Base-by-base conservation (phyloP, 2,888 invertebrate species). In the Maniola hyperantus region DNA sequence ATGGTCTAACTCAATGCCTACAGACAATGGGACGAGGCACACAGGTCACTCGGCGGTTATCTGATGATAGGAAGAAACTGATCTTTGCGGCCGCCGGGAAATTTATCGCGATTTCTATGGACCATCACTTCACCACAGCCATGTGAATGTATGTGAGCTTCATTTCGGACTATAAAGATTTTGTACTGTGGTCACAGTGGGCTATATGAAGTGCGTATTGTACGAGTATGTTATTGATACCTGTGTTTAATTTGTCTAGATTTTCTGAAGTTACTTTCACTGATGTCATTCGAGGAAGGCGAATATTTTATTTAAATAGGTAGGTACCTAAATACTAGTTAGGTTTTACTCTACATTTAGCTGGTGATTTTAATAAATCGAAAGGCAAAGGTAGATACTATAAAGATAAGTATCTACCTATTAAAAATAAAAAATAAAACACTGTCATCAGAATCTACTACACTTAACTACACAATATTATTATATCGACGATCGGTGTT, bases 11-110 rank as follows among this genome's bases (percentile, higher is more conserved):
- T 48, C 48, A 48, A 18, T 18, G 26, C 78, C 78, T 77, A 74
- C 81, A 85, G 74, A 90, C 89, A 90, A 90, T 90, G 80, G 87
- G 77, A 78, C 73, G 78, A 73, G 20, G 15, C 87, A 82, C 85
- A 83, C 85, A 79, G 90, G 90, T 90, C 89, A 87, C 76, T 83
- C 79, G 76, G 78, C 84, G 87, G 88, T 88, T 89, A 90, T 90
- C 90, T 85, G 74, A 67, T 72, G 83, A 89, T 91, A 89, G 84
- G 80, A 83, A 83, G 85, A 85, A 86, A 85, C 79, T 80, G 83
- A 89, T 86, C 82, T 85, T 77, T 73, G 83, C 79, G 83, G 85
- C 83, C 82, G 77, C 78, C 78, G 74, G 83, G 83, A 83, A 84
- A 89, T 89, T 89, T 89, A 89, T 88, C 79, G 82, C 79, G 81